Conservation (phyloP, 1,140 invertebrate genomes). For the Phocides pigmalion region DNA sequence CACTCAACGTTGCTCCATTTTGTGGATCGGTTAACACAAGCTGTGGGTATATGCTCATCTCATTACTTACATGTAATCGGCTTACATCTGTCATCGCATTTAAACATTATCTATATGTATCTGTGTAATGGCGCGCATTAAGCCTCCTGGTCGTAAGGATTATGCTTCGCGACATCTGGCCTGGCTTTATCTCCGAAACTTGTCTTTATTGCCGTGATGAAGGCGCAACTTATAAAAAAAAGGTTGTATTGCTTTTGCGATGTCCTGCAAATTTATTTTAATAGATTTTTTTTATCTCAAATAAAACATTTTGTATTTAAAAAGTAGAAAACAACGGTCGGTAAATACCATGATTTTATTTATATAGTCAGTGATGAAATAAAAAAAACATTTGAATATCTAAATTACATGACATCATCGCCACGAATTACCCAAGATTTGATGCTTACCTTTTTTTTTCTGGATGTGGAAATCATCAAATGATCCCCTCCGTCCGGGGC, state of each 20-base stretch:
- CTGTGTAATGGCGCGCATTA: slow-evolving; percentile 34
- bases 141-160: slow-evolving; percentile 16
- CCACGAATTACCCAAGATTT: no score
- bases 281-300: no score
- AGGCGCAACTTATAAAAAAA: slow-evolving; percentile 3
- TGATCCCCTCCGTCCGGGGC: no score
- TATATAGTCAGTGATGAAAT: no score
- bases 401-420: no score
- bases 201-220: slow-evolving; percentile 19
- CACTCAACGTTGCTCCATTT: no score
- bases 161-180: slow-evolving; percentile 23
- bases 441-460: no score
- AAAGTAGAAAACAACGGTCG: no score
- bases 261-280: not conserved
- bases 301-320: no score
- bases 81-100: slow-evolving; percentile 32
- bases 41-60: not conserved
- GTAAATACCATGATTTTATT: no score
- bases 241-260: not conserved
- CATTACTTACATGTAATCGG: slow-evolving; percentile 8
- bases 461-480: no score
- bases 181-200: slow-evolving; percentile 2
- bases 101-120: not conserved
- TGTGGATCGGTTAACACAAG: not conserved
- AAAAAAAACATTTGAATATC: no score